phyloP scores from a whole-genome alignment of 1,140 invertebrate genomes.

The Augochlora pura region DNA sequence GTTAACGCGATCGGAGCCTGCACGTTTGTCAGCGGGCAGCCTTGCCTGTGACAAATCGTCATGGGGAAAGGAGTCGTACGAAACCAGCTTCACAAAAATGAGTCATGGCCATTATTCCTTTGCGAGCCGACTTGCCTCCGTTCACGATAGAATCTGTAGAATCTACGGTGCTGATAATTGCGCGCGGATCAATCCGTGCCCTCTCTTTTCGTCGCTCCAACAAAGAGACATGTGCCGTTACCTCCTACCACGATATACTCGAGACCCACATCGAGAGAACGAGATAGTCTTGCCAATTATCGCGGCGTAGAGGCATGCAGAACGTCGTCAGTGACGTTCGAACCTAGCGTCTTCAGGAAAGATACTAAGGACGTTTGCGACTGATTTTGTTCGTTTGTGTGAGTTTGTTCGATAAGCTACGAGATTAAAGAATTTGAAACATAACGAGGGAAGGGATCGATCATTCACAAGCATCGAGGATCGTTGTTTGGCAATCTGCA shows the following conservation, averaged over 20 bases:
- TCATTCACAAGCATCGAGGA: no score
- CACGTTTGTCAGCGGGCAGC: background rate
- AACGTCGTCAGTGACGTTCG: constrained; percentile 12
- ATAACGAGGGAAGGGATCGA: no score
- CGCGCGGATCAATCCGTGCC: constrained; percentile 15
- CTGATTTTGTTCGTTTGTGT: background rate
- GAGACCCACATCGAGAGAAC: constrained; percentile 36
- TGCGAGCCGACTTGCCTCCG: constrained; percentile 55
- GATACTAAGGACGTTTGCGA: background rate
- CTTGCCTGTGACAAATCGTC: background rate
- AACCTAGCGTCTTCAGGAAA: background rate
- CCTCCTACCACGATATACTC: constrained; percentile 36
- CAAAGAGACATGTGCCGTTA: constrained; percentile 36
- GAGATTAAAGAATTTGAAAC: no score
- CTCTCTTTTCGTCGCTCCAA: constrained; percentile 9
- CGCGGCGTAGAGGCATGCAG: background rate
- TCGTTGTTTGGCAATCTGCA: no score
- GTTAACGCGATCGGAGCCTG: background rate
- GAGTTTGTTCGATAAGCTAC: no score
- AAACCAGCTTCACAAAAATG: constrained; percentile 56
- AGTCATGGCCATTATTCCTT: constrained; percentile 62
- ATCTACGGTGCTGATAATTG: constrained; percentile 28
- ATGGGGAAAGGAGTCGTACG: constrained; percentile 46
- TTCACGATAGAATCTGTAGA: constrained; percentile 39
- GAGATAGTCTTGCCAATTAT: constrained; percentile 19